Evolutionary conservation across 2,888 invertebrate species (phyloP).

Genomic region (Beris chalybata): DNA sequence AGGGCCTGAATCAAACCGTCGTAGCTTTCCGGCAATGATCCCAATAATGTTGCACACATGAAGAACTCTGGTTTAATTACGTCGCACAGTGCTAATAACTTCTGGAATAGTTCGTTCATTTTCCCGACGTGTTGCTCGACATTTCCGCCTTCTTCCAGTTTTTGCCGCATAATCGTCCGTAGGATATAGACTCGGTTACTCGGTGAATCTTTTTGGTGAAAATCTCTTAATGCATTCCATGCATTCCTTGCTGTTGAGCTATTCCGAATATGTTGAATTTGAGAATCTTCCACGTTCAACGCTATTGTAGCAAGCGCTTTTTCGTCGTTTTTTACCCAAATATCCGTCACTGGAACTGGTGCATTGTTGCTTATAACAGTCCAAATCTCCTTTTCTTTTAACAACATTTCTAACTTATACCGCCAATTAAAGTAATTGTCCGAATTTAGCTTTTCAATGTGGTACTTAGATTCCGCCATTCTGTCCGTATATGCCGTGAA

Average conservation of each 20-base stretch:
- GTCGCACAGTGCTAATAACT: slow-evolving; percentile 31
- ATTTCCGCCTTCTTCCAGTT: slow-evolving; percentile 37
- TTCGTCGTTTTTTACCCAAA: slow-evolving; percentile 27
- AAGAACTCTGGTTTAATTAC: slow-evolving; percentile 27
- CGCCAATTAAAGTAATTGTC: slow-evolving; percentile 31
- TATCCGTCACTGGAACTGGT: neutral
- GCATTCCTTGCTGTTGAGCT: slow-evolving; percentile 26
- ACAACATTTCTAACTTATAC: slow-evolving; percentile 32
- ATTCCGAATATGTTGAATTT: slow-evolving; percentile 32
- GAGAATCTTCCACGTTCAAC: slow-evolving; percentile 34
- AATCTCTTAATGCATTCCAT: slow-evolving; percentile 33
- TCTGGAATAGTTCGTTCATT: slow-evolving; percentile 35
- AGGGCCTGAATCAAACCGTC: slow-evolving; percentile 38
- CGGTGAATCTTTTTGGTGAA: slow-evolving; percentile 32
- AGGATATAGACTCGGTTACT: slow-evolving; percentile 37
- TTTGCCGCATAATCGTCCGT: slow-evolving; percentile 35
- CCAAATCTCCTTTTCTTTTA: slow-evolving; percentile 35
- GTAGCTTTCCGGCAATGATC: slow-evolving; percentile 37
- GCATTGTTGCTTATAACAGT: neutral
- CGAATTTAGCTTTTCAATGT: slow-evolving; percentile 26
- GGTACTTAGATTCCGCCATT: no score
- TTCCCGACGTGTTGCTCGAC: slow-evolving; percentile 32
- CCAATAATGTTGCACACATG: slow-evolving; percentile 29
- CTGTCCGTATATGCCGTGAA: no score
- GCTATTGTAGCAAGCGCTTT: slow-evolving; percentile 32